phyloP scores from a whole-genome alignment of 2,797 vertebrate species.

The Micropoecilia bifurca region DNA sequence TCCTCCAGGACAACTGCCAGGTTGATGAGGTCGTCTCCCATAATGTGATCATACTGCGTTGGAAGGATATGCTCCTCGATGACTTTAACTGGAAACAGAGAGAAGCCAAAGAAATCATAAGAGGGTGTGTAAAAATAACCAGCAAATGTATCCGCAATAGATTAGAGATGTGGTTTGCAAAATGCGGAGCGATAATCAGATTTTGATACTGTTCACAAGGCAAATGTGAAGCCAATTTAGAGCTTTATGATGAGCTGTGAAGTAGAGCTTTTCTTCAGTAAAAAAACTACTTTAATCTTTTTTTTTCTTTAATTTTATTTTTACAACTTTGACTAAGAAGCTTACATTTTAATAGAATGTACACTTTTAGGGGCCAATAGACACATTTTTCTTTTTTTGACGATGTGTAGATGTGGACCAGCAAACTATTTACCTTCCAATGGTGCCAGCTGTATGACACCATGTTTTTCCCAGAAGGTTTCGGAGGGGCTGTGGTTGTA shows the following conservation, averaged over 20 bases:
- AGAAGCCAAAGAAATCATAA: background rate
- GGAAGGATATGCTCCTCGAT: slow-evolving; percentile 72
- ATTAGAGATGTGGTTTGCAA: background rate
- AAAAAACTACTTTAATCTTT: background rate
- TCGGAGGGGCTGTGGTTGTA: slow-evolving; percentile 80
- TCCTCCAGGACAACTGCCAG: slow-evolving; percentile 82
- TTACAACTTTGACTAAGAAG: background rate
- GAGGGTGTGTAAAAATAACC: background rate
- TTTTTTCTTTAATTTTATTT: background rate
- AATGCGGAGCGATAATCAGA: background rate
- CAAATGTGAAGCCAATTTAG: background rate
- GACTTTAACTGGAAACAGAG: slow-evolving; percentile 59
- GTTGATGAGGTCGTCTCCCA: slow-evolving; percentile 78
- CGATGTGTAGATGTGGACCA: background rate
- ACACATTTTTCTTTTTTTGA: background rate
- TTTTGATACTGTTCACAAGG: background rate
- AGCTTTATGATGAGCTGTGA: background rate
- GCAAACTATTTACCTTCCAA: slow-evolving; percentile 81
- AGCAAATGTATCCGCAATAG: background rate
- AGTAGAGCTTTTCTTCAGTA: background rate
- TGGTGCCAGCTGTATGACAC: slow-evolving; percentile 75
- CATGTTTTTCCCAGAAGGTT: slow-evolving; percentile 83
- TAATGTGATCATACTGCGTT: slow-evolving; percentile 53
- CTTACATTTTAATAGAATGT: background rate
- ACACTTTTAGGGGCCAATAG: background rate